Evolutionary conservation across 2,888 invertebrate species (phyloP).

Genomic region (Patella ulyssiponensis): DNA sequence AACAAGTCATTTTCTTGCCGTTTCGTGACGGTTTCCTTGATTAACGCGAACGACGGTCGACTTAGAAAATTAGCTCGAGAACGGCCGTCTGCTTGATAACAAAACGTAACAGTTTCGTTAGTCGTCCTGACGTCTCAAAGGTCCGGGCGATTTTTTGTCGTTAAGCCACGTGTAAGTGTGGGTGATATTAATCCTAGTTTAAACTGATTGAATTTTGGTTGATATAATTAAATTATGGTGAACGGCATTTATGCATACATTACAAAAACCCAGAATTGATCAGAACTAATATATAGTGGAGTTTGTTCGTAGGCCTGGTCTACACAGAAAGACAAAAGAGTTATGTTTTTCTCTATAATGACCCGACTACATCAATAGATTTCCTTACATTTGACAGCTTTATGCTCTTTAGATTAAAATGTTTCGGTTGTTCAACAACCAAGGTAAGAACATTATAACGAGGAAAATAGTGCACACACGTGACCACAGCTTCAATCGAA

Average conservation of each 20-base stretch:
- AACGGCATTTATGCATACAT: neutral
- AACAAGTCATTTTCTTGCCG: neutral
- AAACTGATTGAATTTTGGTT: slow-evolving; percentile 9
- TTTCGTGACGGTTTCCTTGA: slow-evolving; percentile 5
- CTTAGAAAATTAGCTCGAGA: slow-evolving; percentile 8
- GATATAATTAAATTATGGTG: slow-evolving; percentile 6
- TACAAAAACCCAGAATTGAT: too few relatives aligned
- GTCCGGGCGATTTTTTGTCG: neutral
- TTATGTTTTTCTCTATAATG: too few relatives aligned
- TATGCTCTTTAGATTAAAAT: slow-evolving; percentile 1
- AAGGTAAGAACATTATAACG: neutral
- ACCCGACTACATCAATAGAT: too few relatives aligned
- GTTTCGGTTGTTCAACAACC: neutral
- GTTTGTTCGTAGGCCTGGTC: too few relatives aligned
- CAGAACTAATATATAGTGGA: too few relatives aligned
- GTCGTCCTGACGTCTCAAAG: neutral
- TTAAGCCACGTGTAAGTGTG: slow-evolving; percentile 1
- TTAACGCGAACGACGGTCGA: slow-evolving; percentile 2
- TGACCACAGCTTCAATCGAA: neutral
- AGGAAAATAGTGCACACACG: neutral
- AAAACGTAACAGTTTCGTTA: slow-evolving; percentile 2
- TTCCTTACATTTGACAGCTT: neutral
- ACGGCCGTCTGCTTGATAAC: neutral
- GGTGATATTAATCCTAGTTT: slow-evolving; percentile 9
- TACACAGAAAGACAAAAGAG: too few relatives aligned